phyloP scores from a whole-genome alignment of 2,888 invertebrate genomes.

The Bimastos eiseni region DNA sequence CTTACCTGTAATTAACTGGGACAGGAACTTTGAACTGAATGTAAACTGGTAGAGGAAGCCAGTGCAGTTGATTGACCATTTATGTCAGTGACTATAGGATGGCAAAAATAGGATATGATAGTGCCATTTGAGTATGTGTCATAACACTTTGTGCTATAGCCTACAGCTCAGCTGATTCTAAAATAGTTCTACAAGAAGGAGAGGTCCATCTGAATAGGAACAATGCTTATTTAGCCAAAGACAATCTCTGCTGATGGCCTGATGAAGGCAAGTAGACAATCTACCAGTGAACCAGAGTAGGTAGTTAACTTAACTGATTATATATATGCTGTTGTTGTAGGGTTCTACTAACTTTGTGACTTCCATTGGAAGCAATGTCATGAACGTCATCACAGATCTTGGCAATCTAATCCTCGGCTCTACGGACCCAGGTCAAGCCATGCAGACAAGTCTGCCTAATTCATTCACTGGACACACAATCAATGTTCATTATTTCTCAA shows the following conservation, averaged over 20 bases:
- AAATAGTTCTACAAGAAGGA: background rate
- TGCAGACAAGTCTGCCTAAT: background rate
- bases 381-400: constrained; percentile 10
- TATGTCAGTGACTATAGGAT: too few species aligned
- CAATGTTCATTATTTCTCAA: background rate
- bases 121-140: background rate
- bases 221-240: background rate
- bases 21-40: too few species aligned
- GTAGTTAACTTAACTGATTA: background rate
- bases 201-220: background rate
- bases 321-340: background rate
- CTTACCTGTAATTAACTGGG: too few species aligned
- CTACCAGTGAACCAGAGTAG: background rate
- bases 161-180: too few species aligned
- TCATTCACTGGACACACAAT: background rate
- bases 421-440: background rate
- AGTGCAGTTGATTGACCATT: too few species aligned
- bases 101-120: background rate
- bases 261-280: background rate
- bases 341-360: background rate
- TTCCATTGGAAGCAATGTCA: background rate
- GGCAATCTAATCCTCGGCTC: background rate
- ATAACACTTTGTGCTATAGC: background rate
- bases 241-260: background rate
- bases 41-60: too few species aligned